A percentile compares a stretch with the other conserved stretches of the same genome.
phyloP scores from a whole-genome alignment of 1,140 invertebrate species.

The Atta cephalotes region DNA sequence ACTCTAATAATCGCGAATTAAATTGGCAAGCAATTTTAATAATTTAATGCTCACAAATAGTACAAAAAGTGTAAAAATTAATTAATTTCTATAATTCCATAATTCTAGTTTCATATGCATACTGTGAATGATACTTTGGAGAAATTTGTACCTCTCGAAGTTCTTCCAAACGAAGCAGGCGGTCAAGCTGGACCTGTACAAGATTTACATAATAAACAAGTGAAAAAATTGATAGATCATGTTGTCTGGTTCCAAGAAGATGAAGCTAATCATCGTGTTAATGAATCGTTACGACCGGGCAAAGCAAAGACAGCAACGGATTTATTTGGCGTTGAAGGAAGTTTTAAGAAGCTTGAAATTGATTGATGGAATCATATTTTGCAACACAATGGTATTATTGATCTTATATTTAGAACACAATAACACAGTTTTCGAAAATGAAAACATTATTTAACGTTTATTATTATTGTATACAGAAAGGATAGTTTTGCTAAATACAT shows the following conservation, averaged over 20 bases:
- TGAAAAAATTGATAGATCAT: constrained; percentile 83
- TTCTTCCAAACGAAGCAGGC: constrained; percentile 87
- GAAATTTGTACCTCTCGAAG: constrained; percentile 82
- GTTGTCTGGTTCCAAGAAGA: constrained; percentile 86
- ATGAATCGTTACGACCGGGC: constrained; percentile 88
- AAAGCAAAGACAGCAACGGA: constrained; percentile 89
- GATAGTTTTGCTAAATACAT: too few relatives aligned
- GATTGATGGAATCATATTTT: constrained; percentile 83
- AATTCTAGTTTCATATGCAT: constrained; percentile 84
- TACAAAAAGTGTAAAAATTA: not conserved
- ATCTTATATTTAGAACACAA: not conserved
- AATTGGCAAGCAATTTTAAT: too few relatives aligned
- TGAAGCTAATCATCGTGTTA: constrained; percentile 87
- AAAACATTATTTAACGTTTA: too few relatives aligned
- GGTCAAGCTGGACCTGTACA: constrained; percentile 83
- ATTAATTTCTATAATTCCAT: constrained; percentile 11
- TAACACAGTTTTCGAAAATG: too few relatives aligned
- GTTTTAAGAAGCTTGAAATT: constrained; percentile 90
- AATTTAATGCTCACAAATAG: too few relatives aligned
- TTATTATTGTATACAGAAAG: too few relatives aligned
- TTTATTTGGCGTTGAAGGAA: constrained; percentile 90
- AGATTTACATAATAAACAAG: constrained; percentile 73
- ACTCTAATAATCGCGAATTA: too few relatives aligned
- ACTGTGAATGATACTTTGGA: constrained; percentile 80
- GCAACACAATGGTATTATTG: not conserved